Evolutionary conservation across 2,113 vertebrate genomes (phyloP), one percentile per base, ranked within the genome.

Genomic region (Taurulus bubalis): DNA sequence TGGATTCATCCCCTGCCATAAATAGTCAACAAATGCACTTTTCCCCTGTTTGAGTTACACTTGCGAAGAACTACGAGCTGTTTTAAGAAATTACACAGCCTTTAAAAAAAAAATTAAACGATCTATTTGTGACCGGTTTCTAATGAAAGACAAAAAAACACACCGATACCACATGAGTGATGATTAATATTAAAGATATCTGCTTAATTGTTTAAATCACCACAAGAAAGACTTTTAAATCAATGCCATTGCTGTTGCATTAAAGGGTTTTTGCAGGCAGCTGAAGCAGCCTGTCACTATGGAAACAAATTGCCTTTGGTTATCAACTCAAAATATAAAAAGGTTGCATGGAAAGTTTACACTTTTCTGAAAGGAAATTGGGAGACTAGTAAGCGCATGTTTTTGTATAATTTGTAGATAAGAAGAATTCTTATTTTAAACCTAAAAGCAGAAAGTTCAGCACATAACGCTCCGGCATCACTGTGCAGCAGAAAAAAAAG

Each of bases 231-330:
- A 12, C 3, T 14, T 14, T 42, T 42, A 70, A 45, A 12, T 32
- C 0, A 38, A 59, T 4, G 9, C 7, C 16, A 47, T 49, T 38
- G 69, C 51, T 15, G 60, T 47, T 40, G 14, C 66, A 59, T 16
- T 58, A 10, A 24, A 24, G 15, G n/a, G 8, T 71, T 47, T 63
- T 63, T 63, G 30, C 56, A 70, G 56, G n/a, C n/a, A n/a, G n/a
- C n/a, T n/a, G 30, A 30, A 40, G 58, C 58, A 55, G 32, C 12
- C 32, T 24, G 77, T 71, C 12, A 42, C 67, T 63, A 79, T 53
- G 58, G 47, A 63, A 79, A 79, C 32, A 71, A 71, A 42, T 30
- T 30, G 45, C 18, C 38, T 78, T 15, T 70, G 42, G 38, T 69
- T 49, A 47, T 77, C 10, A 34, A 47, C 8, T 36, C 7, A 38